Percentiles rank a stretch among this genome's conserved stretches.
phyloP scores from a whole-genome alignment of 2,113 vertebrate genomes.

The Rhinogobius similis region DNA sequence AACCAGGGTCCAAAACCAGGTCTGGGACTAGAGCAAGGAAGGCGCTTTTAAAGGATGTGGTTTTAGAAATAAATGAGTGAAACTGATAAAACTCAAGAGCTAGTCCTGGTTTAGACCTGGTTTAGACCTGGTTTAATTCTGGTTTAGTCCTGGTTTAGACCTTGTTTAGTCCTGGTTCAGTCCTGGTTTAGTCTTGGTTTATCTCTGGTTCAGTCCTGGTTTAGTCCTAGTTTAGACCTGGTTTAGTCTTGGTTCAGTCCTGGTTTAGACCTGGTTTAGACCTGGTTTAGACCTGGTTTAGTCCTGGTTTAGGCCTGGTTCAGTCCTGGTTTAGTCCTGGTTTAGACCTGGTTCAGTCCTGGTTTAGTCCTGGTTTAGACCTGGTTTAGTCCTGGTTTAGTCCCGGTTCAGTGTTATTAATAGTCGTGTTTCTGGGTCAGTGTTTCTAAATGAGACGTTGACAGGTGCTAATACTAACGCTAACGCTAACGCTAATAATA shows the following conservation, averaged over 20 bases:
- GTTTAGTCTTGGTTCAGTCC: no score
- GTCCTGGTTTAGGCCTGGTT: background rate
- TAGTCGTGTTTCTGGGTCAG: background rate
- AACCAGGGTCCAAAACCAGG: no score
- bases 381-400: background rate
- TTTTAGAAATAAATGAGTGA: no score
- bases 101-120: background rate
- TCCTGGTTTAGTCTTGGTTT: no score
- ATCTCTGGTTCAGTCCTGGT: no score
- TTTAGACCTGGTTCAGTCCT: background rate
- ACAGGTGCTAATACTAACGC: constrained; percentile 6
- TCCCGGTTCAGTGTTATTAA: constrained; percentile 5
- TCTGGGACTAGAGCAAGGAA: no score
- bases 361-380: background rate
- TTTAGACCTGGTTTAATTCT: background rate
- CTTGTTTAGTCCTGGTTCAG: no score
- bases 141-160: no score
- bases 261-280: no score
- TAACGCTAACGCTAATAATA: constrained; percentile 9
- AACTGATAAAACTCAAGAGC: no score
- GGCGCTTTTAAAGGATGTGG: no score
- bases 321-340: background rate
- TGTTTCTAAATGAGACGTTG: constrained; percentile 4
- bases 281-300: background rate
- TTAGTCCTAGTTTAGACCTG: no score